These are phyloP conservation scores for Ligdia adustata DNA, from an alignment of 2,888 invertebrate genomes.

Conservation along the genomic window DNA sequence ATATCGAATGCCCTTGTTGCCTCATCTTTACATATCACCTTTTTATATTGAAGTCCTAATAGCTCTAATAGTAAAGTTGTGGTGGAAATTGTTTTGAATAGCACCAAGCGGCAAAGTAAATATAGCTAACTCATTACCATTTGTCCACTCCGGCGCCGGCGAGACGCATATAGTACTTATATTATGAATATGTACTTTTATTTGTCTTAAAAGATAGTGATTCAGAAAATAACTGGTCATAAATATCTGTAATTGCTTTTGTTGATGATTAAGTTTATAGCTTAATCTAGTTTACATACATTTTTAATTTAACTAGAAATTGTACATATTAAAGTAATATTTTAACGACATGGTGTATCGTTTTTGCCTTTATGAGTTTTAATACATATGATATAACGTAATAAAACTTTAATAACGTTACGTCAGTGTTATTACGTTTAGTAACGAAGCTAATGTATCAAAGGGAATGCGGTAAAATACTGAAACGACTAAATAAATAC, in stretches of 20 bases:
- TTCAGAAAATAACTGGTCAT: background rate
- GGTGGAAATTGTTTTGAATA: no score
- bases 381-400: slow-evolving; percentile 3
- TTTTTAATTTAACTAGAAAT: slow-evolving; percentile 1
- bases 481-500: slow-evolving; percentile 1
- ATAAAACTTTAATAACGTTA: slow-evolving; percentile 1
- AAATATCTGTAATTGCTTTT: background rate
- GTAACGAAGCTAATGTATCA: background rate
- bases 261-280: background rate
- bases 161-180: no score
- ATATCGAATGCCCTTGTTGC: no score
- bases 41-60: no score
- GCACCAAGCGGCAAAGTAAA: no score
- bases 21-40: no score
- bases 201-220: background rate
- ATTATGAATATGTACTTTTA: no score
- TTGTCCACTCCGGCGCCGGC: no score
- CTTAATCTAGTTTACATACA: background rate
- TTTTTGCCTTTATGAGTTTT: background rate
- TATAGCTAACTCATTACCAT: no score
- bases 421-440: background rate
- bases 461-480: slow-evolving; percentile 1
- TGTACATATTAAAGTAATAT: background rate
- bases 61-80: no score
- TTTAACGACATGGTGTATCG: background rate